These are phyloP conservation scores for Trachemys scripta DNA, from an alignment of 2,113 vertebrate species.

Conservation along the genomic window DNA sequence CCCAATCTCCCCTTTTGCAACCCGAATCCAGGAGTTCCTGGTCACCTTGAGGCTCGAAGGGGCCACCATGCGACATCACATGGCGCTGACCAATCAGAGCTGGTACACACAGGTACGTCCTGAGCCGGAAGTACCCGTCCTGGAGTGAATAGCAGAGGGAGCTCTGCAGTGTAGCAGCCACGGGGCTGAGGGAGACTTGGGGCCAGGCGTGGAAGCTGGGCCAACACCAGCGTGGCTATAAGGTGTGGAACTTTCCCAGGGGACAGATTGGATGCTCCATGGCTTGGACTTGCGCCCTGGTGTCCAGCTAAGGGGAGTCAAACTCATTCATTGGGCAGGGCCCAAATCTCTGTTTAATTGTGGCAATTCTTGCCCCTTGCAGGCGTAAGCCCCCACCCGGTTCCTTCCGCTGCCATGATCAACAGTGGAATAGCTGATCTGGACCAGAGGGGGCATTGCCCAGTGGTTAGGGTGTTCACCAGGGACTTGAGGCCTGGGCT, in stretches of 20 bases:
- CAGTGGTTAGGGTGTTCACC: background rate
- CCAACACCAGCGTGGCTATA: background rate
- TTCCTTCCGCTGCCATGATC: background rate
- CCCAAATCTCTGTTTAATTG: background rate
- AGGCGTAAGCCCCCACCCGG: background rate
- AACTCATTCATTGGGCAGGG: background rate
- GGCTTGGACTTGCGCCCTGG: background rate
- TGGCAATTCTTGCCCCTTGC: background rate
- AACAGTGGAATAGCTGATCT: background rate
- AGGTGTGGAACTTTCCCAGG: background rate
- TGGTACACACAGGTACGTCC: constrained; percentile 91
- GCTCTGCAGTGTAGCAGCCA: background rate
- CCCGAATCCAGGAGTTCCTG: constrained; percentile 86
- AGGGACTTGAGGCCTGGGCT: background rate
- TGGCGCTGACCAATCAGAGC: constrained; percentile 86
- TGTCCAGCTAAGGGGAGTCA: background rate
- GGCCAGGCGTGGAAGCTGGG: background rate
- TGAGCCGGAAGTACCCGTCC: background rate
- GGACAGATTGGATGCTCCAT: background rate
- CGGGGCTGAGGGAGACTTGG: background rate
- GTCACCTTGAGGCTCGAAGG: constrained; percentile 89
- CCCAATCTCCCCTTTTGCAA: background rate
- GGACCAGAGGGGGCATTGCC: no score
- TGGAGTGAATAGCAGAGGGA: background rate
- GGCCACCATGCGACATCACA: constrained; percentile 88